Evolutionary conservation across 2,113 vertebrate species (phyloP).

Genomic region (Pygoscelis antarcticus): DNA sequence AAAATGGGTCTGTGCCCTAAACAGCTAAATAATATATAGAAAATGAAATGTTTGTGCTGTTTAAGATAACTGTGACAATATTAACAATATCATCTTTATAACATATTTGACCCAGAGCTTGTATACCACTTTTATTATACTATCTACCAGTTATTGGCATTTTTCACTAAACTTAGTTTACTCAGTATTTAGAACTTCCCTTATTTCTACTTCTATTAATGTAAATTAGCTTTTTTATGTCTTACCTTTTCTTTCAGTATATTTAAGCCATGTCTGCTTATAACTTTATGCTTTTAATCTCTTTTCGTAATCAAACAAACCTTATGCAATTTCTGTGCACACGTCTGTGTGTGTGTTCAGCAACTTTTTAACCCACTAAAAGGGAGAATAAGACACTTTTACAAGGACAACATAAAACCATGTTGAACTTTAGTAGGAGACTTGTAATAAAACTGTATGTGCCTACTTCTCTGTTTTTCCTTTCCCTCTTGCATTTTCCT

Average conservation of each 20-base stretch:
- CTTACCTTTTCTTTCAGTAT: neutral
- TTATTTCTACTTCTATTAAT: neutral
- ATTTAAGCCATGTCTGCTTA: neutral
- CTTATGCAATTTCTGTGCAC: neutral
- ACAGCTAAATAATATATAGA: neutral
- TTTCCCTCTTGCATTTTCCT: neutral
- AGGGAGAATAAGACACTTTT: neutral
- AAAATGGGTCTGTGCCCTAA: neutral
- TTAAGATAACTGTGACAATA: neutral
- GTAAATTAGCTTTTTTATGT: neutral
- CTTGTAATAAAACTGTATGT: neutral
- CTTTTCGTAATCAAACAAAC: neutral
- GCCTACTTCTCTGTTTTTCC: neutral
- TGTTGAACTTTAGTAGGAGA: neutral
- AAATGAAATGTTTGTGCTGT: neutral
- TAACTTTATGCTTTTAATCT: neutral
- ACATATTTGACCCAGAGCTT: neutral
- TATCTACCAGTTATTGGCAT: neutral
- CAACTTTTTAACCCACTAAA: neutral
- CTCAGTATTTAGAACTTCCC: neutral
- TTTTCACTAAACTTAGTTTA: neutral
- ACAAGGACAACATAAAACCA: neutral
- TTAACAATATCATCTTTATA: neutral
- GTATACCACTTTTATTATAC: neutral
- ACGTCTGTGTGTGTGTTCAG: neutral